A percentile compares a stretch with the other conserved stretches of the same genome.
Conservation (phyloP, 2,888 invertebrate species). For the Pachymerium ferrugineum region DNA sequence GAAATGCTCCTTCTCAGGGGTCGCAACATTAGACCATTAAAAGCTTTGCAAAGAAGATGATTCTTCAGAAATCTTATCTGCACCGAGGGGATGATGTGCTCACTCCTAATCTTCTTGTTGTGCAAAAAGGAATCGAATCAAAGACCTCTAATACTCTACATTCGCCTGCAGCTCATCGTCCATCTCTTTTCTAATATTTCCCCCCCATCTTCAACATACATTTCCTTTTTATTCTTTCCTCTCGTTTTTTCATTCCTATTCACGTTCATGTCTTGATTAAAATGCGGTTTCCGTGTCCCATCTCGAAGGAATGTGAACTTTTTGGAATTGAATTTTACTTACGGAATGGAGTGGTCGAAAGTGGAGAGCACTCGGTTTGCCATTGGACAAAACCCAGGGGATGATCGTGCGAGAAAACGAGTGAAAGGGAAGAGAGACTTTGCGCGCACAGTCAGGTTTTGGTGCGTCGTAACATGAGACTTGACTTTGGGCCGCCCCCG, state of each 20-base stretch:
- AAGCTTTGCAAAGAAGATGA: too few species aligned
- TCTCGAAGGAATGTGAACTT: slow-evolving; percentile 5
- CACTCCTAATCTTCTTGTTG: too few species aligned
- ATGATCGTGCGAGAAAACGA: not conserved
- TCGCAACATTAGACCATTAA: too few species aligned
- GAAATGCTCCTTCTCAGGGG: too few species aligned
- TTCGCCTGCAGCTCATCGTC: too few species aligned
- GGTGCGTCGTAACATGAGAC: not conserved
- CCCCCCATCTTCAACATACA: not conserved
- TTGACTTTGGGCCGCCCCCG: not conserved
- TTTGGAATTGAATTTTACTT: not conserved
- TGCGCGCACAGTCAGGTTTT: not conserved
- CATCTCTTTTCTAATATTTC: not conserved
- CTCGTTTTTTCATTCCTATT: not conserved
- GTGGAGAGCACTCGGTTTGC: not conserved
- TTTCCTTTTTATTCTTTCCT: not conserved
- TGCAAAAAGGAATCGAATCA: too few species aligned
- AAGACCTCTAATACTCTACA: too few species aligned
- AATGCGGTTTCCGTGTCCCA: slow-evolving; percentile 13
- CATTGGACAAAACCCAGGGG: not conserved
- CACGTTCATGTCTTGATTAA: slow-evolving; percentile 3
- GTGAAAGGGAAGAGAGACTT: not conserved
- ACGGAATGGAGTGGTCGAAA: not conserved
- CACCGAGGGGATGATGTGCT: too few species aligned
- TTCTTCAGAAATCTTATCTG: too few species aligned